A percentile compares a stretch with the other conserved stretches of the same genome.
Evolutionary conservation across 2,113 vertebrate genomes (phyloP).

Genomic region (Eudyptes chrysolophus): DNA sequence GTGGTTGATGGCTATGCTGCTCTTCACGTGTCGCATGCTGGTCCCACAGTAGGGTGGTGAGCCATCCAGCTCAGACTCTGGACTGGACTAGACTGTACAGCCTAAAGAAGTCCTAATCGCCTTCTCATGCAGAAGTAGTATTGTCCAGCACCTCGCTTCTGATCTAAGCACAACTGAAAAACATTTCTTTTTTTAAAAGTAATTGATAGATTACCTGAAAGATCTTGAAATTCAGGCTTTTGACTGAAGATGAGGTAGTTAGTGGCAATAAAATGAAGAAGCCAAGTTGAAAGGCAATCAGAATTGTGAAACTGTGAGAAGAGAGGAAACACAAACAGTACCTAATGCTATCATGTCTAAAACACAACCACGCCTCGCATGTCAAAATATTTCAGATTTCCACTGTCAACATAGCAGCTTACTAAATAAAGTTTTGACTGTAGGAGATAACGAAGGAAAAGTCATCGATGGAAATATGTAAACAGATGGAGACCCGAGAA

Average conservation of each 20-base stretch:
- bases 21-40: fast-evolving
- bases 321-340: not conserved
- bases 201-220: constrained; percentile 85
- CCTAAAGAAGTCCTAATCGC: not conserved
- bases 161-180: not conserved
- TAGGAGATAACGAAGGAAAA: not conserved
- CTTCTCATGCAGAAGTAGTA: not conserved
- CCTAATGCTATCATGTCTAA: not conserved
- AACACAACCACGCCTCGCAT: not conserved
- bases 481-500: not conserved
- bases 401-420: not conserved
- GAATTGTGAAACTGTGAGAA: constrained; percentile 91
- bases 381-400: not conserved
- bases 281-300: constrained; percentile 93
- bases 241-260: constrained; percentile 99
- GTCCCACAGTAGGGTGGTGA: not conserved
- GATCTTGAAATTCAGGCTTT: constrained; percentile 95
- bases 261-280: constrained; percentile 97
- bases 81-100: not conserved
- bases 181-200: not conserved
- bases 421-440: not conserved
- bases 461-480: not conserved
- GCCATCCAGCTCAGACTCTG: not conserved
- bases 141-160: not conserved
- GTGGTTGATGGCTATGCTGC: not conserved